phyloP scores from a whole-genome alignment of 2,888 invertebrate genomes.

The Tenthredo distinguenda region DNA sequence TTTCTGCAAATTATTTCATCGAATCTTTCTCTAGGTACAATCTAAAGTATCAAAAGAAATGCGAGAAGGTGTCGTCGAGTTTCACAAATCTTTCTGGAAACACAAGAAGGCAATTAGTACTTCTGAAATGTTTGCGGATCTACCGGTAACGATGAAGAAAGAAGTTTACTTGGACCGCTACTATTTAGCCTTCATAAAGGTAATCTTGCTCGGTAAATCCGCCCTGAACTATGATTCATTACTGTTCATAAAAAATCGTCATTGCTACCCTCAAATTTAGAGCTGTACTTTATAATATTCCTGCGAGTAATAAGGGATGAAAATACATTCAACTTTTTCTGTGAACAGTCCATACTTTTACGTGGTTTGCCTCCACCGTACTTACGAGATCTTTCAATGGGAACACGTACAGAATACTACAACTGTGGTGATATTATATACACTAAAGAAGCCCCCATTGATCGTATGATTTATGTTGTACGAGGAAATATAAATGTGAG shows the following conservation, averaged over 20 bases:
- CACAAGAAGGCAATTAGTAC: slow-evolving; percentile 58
- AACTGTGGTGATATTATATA: slow-evolving; percentile 62
- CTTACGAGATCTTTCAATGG: slow-evolving; percentile 60
- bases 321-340: not conserved
- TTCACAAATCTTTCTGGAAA: slow-evolving; percentile 62
- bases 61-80: slow-evolving; percentile 57
- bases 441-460: slow-evolving; percentile 58
- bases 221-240: not conserved
- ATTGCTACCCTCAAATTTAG: not conserved
- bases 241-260: not conserved
- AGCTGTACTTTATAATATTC: not conserved
- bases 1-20: not conserved
- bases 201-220: slow-evolving; percentile 37
- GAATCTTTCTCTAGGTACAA: slow-evolving; percentile 47
- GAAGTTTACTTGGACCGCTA: slow-evolving; percentile 62
- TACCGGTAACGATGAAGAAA: slow-evolving; percentile 59
- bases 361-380: slow-evolving; percentile 58
- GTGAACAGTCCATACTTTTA: slow-evolving; percentile 59
- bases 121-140: slow-evolving; percentile 54
- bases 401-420: slow-evolving; percentile 61
- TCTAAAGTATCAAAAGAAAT: slow-evolving; percentile 55
- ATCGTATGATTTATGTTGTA: slow-evolving; percentile 61
- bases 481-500: slow-evolving; percentile 57
- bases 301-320: not conserved
- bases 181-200: slow-evolving; percentile 62